A percentile compares a stretch with the other conserved stretches of the same genome.
phyloP scores from a whole-genome alignment of 2,113 vertebrate genomes.

The Pelecanoides urinatrix region DNA sequence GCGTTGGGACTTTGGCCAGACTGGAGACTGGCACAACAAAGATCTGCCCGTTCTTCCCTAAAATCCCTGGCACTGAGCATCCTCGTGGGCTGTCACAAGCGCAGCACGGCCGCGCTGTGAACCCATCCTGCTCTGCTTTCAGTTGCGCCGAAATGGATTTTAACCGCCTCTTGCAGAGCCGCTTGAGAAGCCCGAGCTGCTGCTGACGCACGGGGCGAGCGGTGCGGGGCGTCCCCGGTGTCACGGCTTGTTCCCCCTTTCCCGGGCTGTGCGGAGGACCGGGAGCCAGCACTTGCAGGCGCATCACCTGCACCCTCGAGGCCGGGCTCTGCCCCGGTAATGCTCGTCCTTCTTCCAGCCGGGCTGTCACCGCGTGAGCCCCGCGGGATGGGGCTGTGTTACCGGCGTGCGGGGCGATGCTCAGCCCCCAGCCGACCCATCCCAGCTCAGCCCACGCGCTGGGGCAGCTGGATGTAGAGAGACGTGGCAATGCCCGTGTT shows the following conservation, averaged over 20 bases:
- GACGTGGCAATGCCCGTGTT: fast-evolving
- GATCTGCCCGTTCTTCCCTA: neutral
- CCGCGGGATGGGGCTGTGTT: neutral
- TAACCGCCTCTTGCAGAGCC: neutral
- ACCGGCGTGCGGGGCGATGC: neutral
- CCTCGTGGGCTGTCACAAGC: neutral
- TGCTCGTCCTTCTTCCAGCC: neutral
- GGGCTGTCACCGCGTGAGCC: fast-evolving
- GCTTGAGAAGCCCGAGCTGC: neutral
- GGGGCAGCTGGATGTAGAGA: neutral
- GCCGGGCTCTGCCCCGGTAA: neutral
- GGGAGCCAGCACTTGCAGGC: neutral
- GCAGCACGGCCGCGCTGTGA: fast-evolving
- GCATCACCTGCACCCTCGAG: neutral
- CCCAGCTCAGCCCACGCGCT: fast-evolving
- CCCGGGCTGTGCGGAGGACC: neutral
- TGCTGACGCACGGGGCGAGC: fast-evolving
- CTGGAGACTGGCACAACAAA: neutral
- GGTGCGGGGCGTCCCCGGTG: neutral
- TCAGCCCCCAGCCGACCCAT: neutral
- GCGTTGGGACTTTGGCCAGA: neutral
- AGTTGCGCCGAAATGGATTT: neutral
- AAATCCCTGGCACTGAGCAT: neutral
- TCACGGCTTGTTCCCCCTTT: neutral
- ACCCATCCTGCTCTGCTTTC: neutral